Conservation (phyloP, 2,888 invertebrate genomes). For the Catocala sponsa region DNA sequence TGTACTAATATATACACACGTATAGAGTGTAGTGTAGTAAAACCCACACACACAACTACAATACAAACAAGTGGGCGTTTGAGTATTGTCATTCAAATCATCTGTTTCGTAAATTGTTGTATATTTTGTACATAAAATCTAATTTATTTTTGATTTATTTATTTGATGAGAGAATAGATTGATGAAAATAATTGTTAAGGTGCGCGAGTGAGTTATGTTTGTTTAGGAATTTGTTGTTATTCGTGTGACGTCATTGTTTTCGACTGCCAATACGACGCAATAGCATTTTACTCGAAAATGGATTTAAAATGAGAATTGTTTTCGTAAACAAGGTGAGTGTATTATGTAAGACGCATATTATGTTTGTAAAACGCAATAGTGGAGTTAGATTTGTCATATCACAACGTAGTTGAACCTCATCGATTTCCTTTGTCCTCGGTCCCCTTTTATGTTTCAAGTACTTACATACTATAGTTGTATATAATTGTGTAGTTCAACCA, state of each 20-base stretch:
- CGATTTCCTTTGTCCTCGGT: slow-evolving; percentile 87
- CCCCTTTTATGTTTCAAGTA: slow-evolving; percentile 54
- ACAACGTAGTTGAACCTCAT: slow-evolving; percentile 64
- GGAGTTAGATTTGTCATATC: slow-evolving; percentile 36
- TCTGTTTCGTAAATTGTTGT: slow-evolving; percentile 83
- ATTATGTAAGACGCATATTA: slow-evolving; percentile 54
- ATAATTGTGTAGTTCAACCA: slow-evolving; percentile 57
- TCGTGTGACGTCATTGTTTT: slow-evolving; percentile 89
- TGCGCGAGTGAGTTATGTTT: slow-evolving; percentile 70
- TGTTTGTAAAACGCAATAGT: slow-evolving; percentile 33
- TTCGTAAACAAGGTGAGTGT: slow-evolving; percentile 75
- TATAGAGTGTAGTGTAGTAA: slow-evolving; percentile 27
- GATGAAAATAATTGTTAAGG: slow-evolving; percentile 56
- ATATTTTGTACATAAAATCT: slow-evolving; percentile 80
- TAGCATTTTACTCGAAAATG: slow-evolving; percentile 85
- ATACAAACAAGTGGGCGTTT: slow-evolving; percentile 60
- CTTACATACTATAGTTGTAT: slow-evolving; percentile 38
- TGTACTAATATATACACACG: slow-evolving; percentile 32
- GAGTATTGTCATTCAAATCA: slow-evolving; percentile 77
- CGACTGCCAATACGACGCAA: slow-evolving; percentile 90
- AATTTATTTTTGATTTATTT: slow-evolving; percentile 75
- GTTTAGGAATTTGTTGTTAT: slow-evolving; percentile 73
- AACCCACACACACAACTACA: slow-evolving; percentile 52
- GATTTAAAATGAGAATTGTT: slow-evolving; percentile 83
- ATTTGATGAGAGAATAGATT: slow-evolving; percentile 64